Conservation (phyloP, 2,113 vertebrate genomes). For the Tiliqua scincoides region DNA sequence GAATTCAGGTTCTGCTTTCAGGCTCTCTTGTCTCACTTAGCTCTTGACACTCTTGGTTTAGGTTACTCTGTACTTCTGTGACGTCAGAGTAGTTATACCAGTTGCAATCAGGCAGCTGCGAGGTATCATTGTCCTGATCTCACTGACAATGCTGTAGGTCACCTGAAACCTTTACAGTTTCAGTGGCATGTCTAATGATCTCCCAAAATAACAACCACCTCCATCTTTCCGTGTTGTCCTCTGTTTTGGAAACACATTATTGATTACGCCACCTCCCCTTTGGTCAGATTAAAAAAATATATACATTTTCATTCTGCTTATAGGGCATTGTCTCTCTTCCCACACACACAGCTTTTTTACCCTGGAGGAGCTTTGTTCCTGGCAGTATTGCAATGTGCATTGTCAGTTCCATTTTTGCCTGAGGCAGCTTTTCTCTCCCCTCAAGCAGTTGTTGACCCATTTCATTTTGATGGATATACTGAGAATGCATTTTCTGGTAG, state of each 20-base stretch:
- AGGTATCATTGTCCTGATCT: neutral
- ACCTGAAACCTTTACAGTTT: neutral
- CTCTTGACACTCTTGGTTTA: too few species aligned
- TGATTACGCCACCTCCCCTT: neutral
- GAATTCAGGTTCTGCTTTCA: too few species aligned
- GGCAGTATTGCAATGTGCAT: neutral
- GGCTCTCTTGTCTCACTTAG: neutral
- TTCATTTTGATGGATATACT: constrained; percentile 16
- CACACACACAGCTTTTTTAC: neutral
- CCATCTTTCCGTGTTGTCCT: neutral
- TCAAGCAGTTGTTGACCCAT: constrained; percentile 7
- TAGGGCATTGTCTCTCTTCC: neutral
- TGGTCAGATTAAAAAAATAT: too few species aligned
- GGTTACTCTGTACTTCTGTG: neutral
- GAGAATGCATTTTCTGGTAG: constrained; percentile 13
- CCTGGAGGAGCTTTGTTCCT: neutral
- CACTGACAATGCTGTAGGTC: neutral
- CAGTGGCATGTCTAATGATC: neutral
- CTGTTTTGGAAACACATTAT: neutral
- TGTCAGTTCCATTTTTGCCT: constrained; percentile 11
- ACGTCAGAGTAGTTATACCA: neutral
- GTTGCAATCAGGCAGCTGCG: neutral
- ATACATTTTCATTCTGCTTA: neutral
- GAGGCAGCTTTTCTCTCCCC: neutral
- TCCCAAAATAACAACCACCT: neutral